Percentiles rank a stretch among this genome's conserved stretches.
phyloP scores from a whole-genome alignment of 1,140 invertebrate species.

The Helicoverpa zea region DNA sequence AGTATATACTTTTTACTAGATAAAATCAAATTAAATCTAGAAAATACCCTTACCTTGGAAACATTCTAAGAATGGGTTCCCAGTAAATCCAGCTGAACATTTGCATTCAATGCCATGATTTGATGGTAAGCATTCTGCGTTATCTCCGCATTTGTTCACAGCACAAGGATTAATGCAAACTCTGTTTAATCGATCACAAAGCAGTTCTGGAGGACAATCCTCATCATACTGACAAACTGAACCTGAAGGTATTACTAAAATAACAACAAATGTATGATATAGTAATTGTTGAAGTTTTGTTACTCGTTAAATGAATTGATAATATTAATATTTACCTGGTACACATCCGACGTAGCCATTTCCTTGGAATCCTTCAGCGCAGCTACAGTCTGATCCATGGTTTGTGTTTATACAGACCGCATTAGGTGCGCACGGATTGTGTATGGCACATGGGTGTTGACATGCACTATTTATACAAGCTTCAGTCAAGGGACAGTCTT shows the following conservation, averaged over 20 bases:
- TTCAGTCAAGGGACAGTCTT: constrained; percentile 93
- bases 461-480: constrained; percentile 94
- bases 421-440: constrained; percentile 93
- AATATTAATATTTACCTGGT: constrained; percentile 87
- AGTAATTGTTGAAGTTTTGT: neutral
- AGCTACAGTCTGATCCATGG: constrained; percentile 94
- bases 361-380: constrained; percentile 94
- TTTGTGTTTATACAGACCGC: constrained; percentile 96
- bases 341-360: constrained; percentile 94
- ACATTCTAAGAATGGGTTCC: constrained; percentile 93
- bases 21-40: no score
- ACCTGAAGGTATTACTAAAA: constrained; percentile 88
- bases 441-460: constrained; percentile 93
- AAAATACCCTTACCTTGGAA: constrained; percentile 83
- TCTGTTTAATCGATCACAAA: constrained; percentile 94
- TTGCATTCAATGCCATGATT: constrained; percentile 93
- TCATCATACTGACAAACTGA: constrained; percentile 96
- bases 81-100: constrained; percentile 92
- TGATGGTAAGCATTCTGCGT: constrained; percentile 92
- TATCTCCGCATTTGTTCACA: constrained; percentile 94
- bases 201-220: constrained; percentile 93
- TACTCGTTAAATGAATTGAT: neutral
- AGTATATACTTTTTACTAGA: no score
- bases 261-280: constrained; percentile 16
- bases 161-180: constrained; percentile 94